Conservation (phyloP, 2,888 invertebrate species). For the Onchidella celtica region DNA sequence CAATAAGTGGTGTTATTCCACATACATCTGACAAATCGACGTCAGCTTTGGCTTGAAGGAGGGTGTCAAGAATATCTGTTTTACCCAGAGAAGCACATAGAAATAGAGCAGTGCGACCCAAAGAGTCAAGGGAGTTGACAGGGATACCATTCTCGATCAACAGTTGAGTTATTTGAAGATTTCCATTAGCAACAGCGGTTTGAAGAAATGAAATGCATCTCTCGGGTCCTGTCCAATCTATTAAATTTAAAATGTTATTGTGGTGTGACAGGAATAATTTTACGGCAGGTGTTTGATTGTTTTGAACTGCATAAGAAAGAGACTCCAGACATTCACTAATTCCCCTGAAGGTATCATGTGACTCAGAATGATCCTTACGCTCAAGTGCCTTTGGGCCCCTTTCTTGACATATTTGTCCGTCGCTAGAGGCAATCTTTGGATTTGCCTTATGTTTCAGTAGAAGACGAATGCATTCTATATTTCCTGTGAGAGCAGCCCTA, state of each 20-base stretch:
- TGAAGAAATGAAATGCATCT: neutral
- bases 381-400: too few species aligned
- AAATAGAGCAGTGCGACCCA: neutral
- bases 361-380: too few species aligned
- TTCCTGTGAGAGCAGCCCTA: neutral
- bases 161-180: neutral
- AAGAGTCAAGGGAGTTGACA: neutral
- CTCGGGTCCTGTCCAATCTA: neutral
- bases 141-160: neutral
- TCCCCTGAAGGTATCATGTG: neutral
- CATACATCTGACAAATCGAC: neutral
- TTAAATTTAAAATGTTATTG: neutral
- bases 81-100: neutral
- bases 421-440: neutral
- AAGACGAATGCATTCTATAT: neutral
- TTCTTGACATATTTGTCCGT: too few species aligned
- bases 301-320: neutral
- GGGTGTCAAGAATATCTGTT: neutral
- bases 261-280: neutral
- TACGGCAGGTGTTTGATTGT: neutral
- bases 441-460: neutral
- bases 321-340: neutral
- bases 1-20: slow-evolving; percentile 1
- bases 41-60: neutral
- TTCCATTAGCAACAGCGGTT: neutral